These are phyloP conservation scores for Laticauda colubrina DNA, from an alignment of 2,113 vertebrate genomes.

Conservation along the genomic window DNA sequence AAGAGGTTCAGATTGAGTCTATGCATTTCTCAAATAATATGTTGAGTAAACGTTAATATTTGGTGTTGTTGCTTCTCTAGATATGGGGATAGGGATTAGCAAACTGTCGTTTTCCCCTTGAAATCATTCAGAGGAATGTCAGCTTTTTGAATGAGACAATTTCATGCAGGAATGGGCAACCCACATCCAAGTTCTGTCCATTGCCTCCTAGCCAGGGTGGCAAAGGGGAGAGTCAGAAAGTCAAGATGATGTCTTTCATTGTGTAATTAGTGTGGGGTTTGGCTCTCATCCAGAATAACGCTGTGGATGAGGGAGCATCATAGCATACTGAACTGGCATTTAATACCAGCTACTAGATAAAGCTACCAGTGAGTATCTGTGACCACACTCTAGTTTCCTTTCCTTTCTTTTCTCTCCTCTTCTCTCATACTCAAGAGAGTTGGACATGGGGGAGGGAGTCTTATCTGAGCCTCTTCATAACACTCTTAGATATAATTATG, in stretches of 20 bases:
- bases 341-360: not conserved
- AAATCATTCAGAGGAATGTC: constrained; percentile 22
- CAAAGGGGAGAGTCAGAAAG: not conserved
- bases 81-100: no score
- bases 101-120: no score
- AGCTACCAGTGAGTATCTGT: not conserved
- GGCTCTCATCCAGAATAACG: not conserved
- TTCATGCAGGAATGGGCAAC: not conserved
- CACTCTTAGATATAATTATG: not conserved
- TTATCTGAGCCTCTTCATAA: not conserved
- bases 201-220: not conserved
- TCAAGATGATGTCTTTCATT: not conserved
- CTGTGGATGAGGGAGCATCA: not conserved
- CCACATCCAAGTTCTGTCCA: not conserved
- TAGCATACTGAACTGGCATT: not conserved
- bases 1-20: no score
- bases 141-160: constrained; percentile 40
- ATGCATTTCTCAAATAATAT: no score
- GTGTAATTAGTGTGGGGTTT: not conserved
- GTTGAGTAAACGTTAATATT: no score
- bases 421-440: not conserved
- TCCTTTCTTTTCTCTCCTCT: not conserved
- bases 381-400: no score
- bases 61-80: no score
- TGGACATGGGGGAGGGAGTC: not conserved